Evolutionary conservation across 2,113 vertebrate species (phyloP), one percentile per base, ranked within the genome.

Genomic region (Gallinago paraguaiae): DNA sequence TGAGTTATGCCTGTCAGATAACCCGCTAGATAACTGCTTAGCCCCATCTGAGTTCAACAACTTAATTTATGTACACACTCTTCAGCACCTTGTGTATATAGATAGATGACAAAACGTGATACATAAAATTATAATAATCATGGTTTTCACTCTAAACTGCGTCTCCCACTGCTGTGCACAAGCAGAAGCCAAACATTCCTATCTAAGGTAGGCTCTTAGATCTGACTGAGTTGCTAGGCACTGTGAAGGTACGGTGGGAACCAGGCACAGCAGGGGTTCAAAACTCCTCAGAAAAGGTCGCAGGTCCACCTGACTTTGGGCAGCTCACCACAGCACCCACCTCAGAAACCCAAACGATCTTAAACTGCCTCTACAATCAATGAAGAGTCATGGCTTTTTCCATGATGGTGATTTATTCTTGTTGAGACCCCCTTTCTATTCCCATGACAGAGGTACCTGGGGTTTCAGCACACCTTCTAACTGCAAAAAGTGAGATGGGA

Each of bases 1-100:
- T 12, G 46, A 88, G 78, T 91, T 91, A 77, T 54, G 86, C 83
- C 51, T 71, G 54, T 93, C 92, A 96, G 93, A 95, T 94, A 95
- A 93, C 69, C 41, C 4, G 2, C 51, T 16, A 87, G 83, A 72
- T 91, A 93, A 35, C 83, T 79, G 9, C 41, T 57, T 41, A 69
- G 71, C 25, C 63, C 64, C 9, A 1, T 86, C 65, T 65, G 74
- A 14, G 1, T 81, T 75, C 88, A 79, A 61, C 83, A 90, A 57
- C 65, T 48, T 88, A 81, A 96, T 93, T 95, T 87, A 93, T 76
- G 83, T 91, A 86, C 72, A 59, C 11, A 6, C 30, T 88, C 60
- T 50, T 84, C 41, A 45, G 63, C 61, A 61, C 53, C n/a, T 31
- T 76, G 65, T 89, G 41, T 65, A n/a, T 41, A 51, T 2, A 63